Conservation (phyloP, 2,797 vertebrate genomes). For the Leontocebus nigricollis region DNA sequence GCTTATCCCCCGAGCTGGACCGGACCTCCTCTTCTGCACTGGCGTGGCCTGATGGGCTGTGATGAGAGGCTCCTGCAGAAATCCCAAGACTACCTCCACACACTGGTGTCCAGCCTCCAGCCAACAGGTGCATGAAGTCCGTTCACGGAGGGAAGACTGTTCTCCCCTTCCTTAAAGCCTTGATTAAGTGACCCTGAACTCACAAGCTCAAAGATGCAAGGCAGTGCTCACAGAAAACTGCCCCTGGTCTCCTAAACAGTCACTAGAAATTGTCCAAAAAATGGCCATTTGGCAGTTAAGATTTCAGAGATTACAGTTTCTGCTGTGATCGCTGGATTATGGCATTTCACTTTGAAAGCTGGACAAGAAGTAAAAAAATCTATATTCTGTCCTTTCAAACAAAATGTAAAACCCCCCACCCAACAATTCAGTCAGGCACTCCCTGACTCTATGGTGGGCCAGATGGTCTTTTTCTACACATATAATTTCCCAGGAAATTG, state of each 20-base stretch:
- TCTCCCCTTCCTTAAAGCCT: not conserved
- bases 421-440: not conserved
- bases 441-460: not conserved
- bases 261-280: not conserved
- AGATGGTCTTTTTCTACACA: conserved; percentile 67
- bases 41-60: not conserved
- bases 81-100: fast-evolving
- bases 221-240: no score
- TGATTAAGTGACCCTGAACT: not conserved
- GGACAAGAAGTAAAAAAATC: no score
- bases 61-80: not conserved
- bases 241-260: not conserved
- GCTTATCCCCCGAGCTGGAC: fast-evolving
- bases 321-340: fast-evolving
- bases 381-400: not conserved
- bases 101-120: not conserved
- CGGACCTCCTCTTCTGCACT: fast-evolving
- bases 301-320: not conserved
- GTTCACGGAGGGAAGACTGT: no score
- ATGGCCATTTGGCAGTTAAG: not conserved
- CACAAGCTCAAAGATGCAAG: not conserved
- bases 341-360: not conserved
- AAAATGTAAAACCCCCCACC: not conserved
- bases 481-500: conserved; percentile 47
- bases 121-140: not conserved